Evolutionary conservation across 1,140 invertebrate genomes (phyloP).

Genomic region (Dreissena rostriformis): DNA sequence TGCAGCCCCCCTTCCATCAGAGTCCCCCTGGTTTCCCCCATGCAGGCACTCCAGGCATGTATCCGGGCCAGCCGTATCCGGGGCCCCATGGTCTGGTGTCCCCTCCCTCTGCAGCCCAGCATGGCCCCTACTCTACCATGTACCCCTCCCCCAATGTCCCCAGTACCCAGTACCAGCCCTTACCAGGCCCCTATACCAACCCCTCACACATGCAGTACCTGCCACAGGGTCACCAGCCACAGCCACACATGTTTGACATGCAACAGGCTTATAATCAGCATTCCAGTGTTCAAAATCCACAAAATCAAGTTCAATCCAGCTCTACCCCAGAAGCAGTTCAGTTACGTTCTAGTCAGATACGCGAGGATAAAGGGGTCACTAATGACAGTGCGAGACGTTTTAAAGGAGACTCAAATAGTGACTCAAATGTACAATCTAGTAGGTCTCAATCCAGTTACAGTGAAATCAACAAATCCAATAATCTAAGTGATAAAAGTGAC

Average conservation of each 20-base stretch:
- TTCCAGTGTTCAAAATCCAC: too few relatives aligned
- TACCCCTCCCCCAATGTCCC: constrained; percentile 32
- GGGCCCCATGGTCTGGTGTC: constrained; percentile 20
- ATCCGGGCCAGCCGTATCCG: constrained; percentile 34
- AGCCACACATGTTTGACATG: not conserved
- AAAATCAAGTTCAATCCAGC: too few relatives aligned
- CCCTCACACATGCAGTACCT: constrained; percentile 17
- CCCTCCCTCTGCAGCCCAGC: constrained; percentile 9
- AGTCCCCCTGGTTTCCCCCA: constrained; percentile 31
- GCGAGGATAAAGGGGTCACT: too few relatives aligned
- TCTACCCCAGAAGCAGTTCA: too few relatives aligned
- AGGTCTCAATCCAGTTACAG: too few relatives aligned
- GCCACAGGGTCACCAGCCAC: constrained; percentile 16
- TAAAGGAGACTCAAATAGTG: too few relatives aligned
- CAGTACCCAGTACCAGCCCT: constrained; percentile 32
- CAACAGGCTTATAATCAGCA: too few relatives aligned
- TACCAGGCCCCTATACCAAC: constrained; percentile 34
- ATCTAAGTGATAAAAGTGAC: too few relatives aligned
- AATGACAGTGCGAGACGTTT: too few relatives aligned
- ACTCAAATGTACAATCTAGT: too few relatives aligned
- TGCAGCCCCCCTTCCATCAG: constrained; percentile 30
- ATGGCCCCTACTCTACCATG: constrained; percentile 34
- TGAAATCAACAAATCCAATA: too few relatives aligned
- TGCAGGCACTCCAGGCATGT: constrained; percentile 18
- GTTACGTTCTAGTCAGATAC: too few relatives aligned